A percentile compares a stretch with the other conserved stretches of the same genome.
phyloP scores from a whole-genome alignment of 2,797 vertebrate species.

The Sphenopsis melanotis region DNA sequence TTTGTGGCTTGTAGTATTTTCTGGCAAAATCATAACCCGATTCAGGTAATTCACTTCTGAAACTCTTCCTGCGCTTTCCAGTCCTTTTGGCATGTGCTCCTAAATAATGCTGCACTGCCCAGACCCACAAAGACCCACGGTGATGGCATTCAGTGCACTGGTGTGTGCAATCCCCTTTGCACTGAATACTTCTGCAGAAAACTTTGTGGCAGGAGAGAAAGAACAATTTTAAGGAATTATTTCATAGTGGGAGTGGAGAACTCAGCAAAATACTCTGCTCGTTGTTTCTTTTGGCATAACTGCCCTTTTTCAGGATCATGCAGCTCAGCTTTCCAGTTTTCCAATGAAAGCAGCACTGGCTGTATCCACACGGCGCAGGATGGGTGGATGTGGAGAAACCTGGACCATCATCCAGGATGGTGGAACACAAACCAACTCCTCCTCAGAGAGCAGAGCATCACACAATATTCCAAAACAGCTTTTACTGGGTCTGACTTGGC shows the following conservation, averaged over 20 bases:
- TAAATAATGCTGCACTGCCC: accelerated
- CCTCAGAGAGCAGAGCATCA: not conserved
- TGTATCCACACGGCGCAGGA: not conserved
- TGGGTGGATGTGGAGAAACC: not conserved
- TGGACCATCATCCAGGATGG: not conserved
- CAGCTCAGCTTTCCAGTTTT: not conserved
- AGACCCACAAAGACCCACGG: not conserved
- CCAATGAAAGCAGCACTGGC: not conserved
- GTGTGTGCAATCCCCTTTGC: not conserved
- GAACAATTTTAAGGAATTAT: not conserved
- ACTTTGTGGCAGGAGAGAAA: not conserved
- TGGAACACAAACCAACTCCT: not conserved
- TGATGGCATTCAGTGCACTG: not conserved
- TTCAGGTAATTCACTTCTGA: not conserved
- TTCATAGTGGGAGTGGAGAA: not conserved
- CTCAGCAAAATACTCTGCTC: not conserved
- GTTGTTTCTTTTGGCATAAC: not conserved
- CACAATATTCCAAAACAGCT: not conserved
- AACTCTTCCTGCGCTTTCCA: not conserved
- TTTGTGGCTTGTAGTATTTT: not conserved
- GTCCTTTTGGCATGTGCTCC: not conserved
- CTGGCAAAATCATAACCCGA: not conserved
- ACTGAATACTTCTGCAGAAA: not conserved
- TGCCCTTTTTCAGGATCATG: not conserved
- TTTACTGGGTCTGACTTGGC: not conserved